Percentiles rank a stretch among this genome's conserved stretches.
These are phyloP conservation scores for Dolichallabes microphthalmus DNA, from an alignment of 2,113 vertebrate genomes.

Conservation along the genomic window DNA sequence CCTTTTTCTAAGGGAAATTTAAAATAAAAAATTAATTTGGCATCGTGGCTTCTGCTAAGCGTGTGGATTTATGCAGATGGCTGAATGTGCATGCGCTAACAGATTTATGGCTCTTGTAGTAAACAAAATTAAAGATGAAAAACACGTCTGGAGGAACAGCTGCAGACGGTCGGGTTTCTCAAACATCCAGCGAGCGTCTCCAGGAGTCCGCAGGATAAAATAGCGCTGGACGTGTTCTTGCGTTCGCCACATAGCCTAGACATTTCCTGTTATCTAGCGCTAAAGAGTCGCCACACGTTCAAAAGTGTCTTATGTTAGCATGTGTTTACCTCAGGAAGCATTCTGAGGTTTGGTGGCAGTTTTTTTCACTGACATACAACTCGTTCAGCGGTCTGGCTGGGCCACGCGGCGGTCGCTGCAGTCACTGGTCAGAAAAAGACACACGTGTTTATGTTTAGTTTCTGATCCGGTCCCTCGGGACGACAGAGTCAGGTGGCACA, in stretches of 20 bases:
- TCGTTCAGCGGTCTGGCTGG: slow-evolving; percentile 14
- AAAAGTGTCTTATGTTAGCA: not conserved
- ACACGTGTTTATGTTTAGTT: slow-evolving; percentile 34
- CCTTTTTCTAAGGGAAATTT: not conserved
- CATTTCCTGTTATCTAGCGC: slow-evolving; percentile 33
- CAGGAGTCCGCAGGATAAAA: slow-evolving; percentile 20
- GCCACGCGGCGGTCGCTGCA: slow-evolving; percentile 15
- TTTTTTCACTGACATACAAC: slow-evolving; percentile 17
- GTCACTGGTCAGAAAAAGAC: slow-evolving; percentile 2
- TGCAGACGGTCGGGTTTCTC: slow-evolving; percentile 11
- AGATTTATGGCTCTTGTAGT: not conserved
- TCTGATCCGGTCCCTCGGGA: not conserved
- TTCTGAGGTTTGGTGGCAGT: slow-evolving; percentile 31
- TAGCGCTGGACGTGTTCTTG: slow-evolving; percentile 5
- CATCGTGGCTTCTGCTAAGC: not conserved
- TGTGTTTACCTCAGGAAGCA: slow-evolving; percentile 5
- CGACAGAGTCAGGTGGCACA: not conserved
- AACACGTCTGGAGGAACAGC: not conserved
- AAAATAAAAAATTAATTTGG: not conserved
- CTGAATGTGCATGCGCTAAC: not conserved
- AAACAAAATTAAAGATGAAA: not conserved
- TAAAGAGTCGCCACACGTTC: slow-evolving; percentile 9
- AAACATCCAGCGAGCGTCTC: slow-evolving; percentile 27
- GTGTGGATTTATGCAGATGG: not conserved
- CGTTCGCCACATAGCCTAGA: not conserved